A percentile compares a stretch with the other conserved stretches of the same genome.
Evolutionary conservation across 2,797 vertebrate species (phyloP).

Genomic region (Oryzias sinensis): DNA sequence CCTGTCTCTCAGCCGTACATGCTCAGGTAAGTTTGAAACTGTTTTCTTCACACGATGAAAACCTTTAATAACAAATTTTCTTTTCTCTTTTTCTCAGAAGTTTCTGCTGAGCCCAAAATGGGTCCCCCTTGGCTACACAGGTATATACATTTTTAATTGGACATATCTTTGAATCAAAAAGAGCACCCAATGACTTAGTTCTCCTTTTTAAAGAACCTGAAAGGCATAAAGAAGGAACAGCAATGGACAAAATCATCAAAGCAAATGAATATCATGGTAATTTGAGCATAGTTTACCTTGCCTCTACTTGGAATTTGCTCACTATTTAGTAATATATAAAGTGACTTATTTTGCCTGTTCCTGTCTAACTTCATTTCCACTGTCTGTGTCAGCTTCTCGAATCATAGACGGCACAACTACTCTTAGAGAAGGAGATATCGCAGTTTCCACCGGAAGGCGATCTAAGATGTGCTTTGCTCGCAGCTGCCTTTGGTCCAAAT

Average conservation of each 20-base stretch:
- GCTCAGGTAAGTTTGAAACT: slow-evolving; percentile 64
- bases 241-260: slow-evolving; percentile 79
- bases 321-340: slow-evolving; percentile 5
- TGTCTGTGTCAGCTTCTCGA: slow-evolving; percentile 48
- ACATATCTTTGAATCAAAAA: neutral
- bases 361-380: neutral
- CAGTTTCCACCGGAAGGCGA: slow-evolving; percentile 74
- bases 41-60: neutral
- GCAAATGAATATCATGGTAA: slow-evolving; percentile 73
- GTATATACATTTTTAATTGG: slow-evolving; percentile 30
- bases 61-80: slow-evolving; percentile 4
- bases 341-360: neutral
- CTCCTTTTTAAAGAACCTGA: slow-evolving; percentile 48
- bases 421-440: slow-evolving; percentile 85
- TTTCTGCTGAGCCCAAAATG: slow-evolving; percentile 55
- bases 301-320: neutral
- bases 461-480: slow-evolving; percentile 79
- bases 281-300: neutral
- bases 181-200: slow-evolving; percentile 7
- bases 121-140: slow-evolving; percentile 57
- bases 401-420: slow-evolving; percentile 64
- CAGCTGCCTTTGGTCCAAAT: slow-evolving; percentile 82
- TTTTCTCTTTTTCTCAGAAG: slow-evolving; percentile 49
- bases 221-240: slow-evolving; percentile 46
- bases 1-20: slow-evolving; percentile 46